These are phyloP conservation scores for Branchellion lobata DNA, from an alignment of 2,888 invertebrate genomes.

Conservation along the genomic window DNA sequence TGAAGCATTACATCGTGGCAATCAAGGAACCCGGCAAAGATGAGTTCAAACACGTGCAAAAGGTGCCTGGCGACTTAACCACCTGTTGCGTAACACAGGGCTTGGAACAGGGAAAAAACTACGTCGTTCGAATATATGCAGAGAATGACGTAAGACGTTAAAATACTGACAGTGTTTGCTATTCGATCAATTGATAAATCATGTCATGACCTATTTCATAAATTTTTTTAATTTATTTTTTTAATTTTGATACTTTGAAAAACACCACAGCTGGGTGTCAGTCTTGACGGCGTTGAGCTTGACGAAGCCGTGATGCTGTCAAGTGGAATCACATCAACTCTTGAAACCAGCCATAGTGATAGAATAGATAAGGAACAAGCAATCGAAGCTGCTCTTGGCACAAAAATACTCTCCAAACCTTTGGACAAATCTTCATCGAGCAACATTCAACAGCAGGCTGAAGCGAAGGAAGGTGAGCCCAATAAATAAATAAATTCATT, in stretches of 20 bases:
- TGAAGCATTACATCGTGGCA: conserved; percentile 51
- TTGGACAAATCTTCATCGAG: no score
- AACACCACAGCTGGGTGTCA: conserved; percentile 44
- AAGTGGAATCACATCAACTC: conserved; percentile 5
- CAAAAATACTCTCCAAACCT: no score
- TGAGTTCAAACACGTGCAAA: conserved; percentile 51
- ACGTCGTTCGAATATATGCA: conserved; percentile 49
- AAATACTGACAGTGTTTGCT: neutral
- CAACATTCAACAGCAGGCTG: no score
- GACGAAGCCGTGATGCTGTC: conserved; percentile 36
- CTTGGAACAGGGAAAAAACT: conserved; percentile 48
- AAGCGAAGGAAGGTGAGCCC: no score
- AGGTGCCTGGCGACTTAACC: conserved; percentile 37
- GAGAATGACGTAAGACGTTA: conserved; percentile 47
- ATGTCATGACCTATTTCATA: neutral
- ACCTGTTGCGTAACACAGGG: conserved; percentile 36
- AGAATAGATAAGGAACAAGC: neutral
- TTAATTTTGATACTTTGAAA: neutral
- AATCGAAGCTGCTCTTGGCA: neutral
- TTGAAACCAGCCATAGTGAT: conserved; percentile 7
- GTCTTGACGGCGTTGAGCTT: conserved; percentile 47
- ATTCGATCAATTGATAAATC: conserved; percentile 7
- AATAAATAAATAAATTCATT: neutral
- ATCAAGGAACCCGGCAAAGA: conserved; percentile 48
- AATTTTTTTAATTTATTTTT: neutral